Evolutionary conservation across 2,113 vertebrate species (phyloP), one percentile per base, ranked within the genome.

Genomic region (Eleginops maclovinus): DNA sequence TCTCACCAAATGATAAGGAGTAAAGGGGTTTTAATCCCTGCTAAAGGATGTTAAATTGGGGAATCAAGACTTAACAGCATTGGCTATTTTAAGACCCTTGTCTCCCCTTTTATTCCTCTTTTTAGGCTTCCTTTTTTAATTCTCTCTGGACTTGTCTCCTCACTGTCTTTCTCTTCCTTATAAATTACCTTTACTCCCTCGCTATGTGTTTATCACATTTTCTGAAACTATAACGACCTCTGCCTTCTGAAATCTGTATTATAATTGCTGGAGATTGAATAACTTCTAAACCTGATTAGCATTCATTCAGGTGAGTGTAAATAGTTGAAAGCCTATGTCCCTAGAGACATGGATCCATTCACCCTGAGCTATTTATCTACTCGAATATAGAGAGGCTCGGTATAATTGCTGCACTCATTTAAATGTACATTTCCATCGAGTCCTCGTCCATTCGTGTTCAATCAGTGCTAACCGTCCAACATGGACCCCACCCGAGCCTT

Each of bases 391-490:
- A 65, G 28, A 72, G 24, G 9, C 56, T 9, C 4, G 16, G 54
- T 41, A 21, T 71, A 81, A 81, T 72, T 84, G 61, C 67, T 61
- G 41, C 55, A 31, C 41, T 76, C 21, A 40, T 46, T 55, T 68
- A 74, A 66, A 66, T 61, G 60, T 59, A 53, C 55, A 60, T 89
- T 72, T 79, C 55, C 76, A 87, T 66, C 73, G 79, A 83, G 85
- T 86, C 51, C 41, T 69, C 31, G 46, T 76, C 59, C 36, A 28
- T 67, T 62, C 15, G 4, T 72, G 62, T 46, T 72, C 65, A 76
- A 82, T 92, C 85, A 78, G 79, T 43, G 69, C 73, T 85, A 87
- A 91, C 87, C 79, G 83, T 68, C 77, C 75, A 70, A 44, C 71
- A 56, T 72, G 71, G 83, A 80, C 78, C 70, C 55, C 43, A 44